These are phyloP conservation scores for Gastrophryne carolinensis DNA, from an alignment of 2,797 vertebrate species.

Conservation along the genomic window DNA sequence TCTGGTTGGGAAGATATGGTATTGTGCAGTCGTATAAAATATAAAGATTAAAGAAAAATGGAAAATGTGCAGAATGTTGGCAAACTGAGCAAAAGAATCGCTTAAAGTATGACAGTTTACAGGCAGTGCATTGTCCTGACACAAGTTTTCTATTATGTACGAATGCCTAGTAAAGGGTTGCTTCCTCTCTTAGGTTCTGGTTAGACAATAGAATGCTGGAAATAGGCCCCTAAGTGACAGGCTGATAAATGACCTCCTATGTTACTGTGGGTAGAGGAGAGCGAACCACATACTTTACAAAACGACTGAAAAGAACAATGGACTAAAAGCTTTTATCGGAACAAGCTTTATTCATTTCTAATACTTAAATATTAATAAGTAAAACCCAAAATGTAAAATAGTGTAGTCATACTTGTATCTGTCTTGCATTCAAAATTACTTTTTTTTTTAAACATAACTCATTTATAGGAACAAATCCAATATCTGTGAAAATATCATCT, in stretches of 20 bases:
- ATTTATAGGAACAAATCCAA: too few relatives aligned
- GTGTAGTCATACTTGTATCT: not conserved
- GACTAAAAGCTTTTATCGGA: not conserved
- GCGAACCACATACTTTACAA: slow-evolving; percentile 9
- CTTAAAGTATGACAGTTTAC: slow-evolving; percentile 33
- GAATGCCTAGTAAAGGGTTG: slow-evolving; percentile 29
- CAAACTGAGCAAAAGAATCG: slow-evolving; percentile 28
- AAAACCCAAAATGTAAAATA: not conserved
- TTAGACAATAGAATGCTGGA: slow-evolving; percentile 33
- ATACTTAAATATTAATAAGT: not conserved
- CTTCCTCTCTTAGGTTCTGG: slow-evolving; percentile 23
- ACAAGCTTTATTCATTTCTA: not conserved
- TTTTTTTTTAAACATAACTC: too few relatives aligned
- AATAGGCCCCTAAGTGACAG: slow-evolving; percentile 29
- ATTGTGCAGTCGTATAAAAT: slow-evolving; percentile 19
- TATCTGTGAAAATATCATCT: too few relatives aligned
- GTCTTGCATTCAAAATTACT: too few relatives aligned
- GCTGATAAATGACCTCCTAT: slow-evolving; percentile 37
- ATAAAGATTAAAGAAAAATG: slow-evolving; percentile 9
- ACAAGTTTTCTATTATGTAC: slow-evolving; percentile 28
- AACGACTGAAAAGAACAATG: slow-evolving; percentile 9
- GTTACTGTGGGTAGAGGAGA: slow-evolving; percentile 16
- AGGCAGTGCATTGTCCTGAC: slow-evolving; percentile 30
- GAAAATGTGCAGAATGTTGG: slow-evolving; percentile 35
- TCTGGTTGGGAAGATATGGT: slow-evolving; percentile 12